Evolutionary conservation across 1,140 invertebrate species (phyloP).

Genomic region (Orchestia grillus): DNA sequence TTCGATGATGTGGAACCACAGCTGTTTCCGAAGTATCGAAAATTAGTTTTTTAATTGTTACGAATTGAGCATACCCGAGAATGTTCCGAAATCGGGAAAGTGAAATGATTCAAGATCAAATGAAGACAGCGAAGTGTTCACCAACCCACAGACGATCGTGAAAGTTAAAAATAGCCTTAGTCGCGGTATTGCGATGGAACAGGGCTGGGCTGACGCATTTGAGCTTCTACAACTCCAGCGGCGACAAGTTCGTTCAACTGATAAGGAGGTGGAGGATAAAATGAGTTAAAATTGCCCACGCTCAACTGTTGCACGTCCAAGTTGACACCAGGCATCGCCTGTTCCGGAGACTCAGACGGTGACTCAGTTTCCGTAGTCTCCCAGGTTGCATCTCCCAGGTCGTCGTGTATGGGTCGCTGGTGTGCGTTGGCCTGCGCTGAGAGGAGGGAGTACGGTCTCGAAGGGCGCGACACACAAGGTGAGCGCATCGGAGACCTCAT

Average conservation of each 20-base stretch:
- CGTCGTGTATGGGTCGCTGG: background rate
- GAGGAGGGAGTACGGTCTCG: slow-evolving; percentile 3
- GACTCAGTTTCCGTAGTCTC: slow-evolving; percentile 1
- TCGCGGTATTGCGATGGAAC: slow-evolving; percentile 20
- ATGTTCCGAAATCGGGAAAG: background rate
- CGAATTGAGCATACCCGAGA: background rate
- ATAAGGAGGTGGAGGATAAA: slow-evolving; percentile 45
- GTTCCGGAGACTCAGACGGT: slow-evolving; percentile 21
- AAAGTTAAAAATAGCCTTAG: background rate
- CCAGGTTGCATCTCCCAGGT: background rate
- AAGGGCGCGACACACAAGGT: background rate
- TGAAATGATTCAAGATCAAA: background rate
- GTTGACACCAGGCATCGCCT: background rate
- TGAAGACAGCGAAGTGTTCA: background rate
- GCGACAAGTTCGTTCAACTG: slow-evolving; percentile 46
- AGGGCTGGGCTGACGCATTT: slow-evolving; percentile 49
- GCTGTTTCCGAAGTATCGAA: background rate
- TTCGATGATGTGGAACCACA: background rate
- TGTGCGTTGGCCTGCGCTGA: slow-evolving; percentile 15
- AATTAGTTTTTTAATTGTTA: background rate
- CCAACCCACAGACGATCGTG: background rate
- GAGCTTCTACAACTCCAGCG: slow-evolving; percentile 17
- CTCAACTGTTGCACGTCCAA: background rate
- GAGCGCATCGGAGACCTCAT: background rate
- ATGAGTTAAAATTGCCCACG: slow-evolving; percentile 30